Evolutionary conservation across 1,140 invertebrate species (phyloP).

Genomic region (Drosophila bipectinata): DNA sequence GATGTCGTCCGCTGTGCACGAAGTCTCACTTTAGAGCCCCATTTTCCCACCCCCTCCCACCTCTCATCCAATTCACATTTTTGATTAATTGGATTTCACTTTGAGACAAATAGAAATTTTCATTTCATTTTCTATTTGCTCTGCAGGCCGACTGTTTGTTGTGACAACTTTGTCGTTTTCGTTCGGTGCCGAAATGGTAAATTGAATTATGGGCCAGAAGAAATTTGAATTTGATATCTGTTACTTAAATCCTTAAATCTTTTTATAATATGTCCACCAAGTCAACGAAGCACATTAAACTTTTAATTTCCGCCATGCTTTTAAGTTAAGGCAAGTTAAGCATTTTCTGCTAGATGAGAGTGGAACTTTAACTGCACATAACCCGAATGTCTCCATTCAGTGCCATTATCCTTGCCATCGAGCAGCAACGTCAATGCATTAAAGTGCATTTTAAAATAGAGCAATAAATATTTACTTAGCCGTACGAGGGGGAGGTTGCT

Average conservation of each 20-base stretch:
- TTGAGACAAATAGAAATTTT: slow-evolving; percentile 70
- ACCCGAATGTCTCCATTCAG: slow-evolving; percentile 36
- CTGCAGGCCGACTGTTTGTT: slow-evolving; percentile 61
- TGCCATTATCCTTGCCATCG: slow-evolving; percentile 28
- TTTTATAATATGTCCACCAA: not conserved
- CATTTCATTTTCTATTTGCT: slow-evolving; percentile 60
- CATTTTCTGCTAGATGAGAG: not conserved
- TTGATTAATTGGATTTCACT: slow-evolving; percentile 79
- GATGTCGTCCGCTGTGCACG: slow-evolving; percentile 59
- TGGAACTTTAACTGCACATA: slow-evolving; percentile 5
- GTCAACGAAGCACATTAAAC: not conserved
- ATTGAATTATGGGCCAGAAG: slow-evolving; percentile 64
- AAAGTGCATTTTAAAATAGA: slow-evolving; percentile 78
- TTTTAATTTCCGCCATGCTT: not conserved
- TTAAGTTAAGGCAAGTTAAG: too few relatives aligned
- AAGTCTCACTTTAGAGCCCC: slow-evolving; percentile 3
- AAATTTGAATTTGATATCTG: slow-evolving; percentile 47
- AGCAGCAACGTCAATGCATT: slow-evolving; percentile 37
- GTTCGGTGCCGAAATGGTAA: slow-evolving; percentile 26
- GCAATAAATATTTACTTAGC: slow-evolving; percentile 75
- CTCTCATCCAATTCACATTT: slow-evolving; percentile 45
- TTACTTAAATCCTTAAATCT: not conserved
- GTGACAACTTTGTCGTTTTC: slow-evolving; percentile 55
- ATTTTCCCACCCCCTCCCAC: not conserved
- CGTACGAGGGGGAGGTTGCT: not conserved